Evolutionary conservation across 2,797 vertebrate genomes (phyloP), one percentile per base, ranked within the genome.

Genomic region (Mormyrus proboscirostris): DNA sequence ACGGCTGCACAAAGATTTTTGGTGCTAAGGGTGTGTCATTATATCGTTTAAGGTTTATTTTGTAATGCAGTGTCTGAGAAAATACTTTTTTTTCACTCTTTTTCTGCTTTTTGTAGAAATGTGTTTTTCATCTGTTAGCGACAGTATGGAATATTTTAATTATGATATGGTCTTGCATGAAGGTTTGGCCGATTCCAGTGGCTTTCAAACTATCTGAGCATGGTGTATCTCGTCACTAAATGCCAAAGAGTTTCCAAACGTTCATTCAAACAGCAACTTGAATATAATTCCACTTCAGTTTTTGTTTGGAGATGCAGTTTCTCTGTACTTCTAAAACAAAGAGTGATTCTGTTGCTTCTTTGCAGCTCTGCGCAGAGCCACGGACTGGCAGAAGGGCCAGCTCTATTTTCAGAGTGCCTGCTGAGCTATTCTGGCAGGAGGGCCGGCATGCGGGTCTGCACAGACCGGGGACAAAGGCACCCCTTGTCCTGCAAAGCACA

Each of bases 351-450:
- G 90, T 91, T 62, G 57, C 41, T 88, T 89, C 82, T 88, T 76
- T 65, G 62, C 79, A 76, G n/a, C 86, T 73, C 55, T 44, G 33
- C 33, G n/a, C 49, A 38, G 89, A 3, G 90, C 94, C 88, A 90
- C 91, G 92, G 92, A 90, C 95, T 94, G 94, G 94, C 95, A 92
- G 90, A 90, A 94, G 91, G 93, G 91, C 90, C 93, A 94, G 91
- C 93, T 94, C 94, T 96, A 95, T 96, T 96, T 96, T 95, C 95
- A 95, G 95, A 94, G 93, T 87, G 94, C 94, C 96, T 94, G 95
- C 95, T 96, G 95, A 95, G 96, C 91, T 96, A 95, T 97, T 96
- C 96, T 97, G 94, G 95, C 95, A 95, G 89, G 91, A 93, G 94
- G 92, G 92, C 93, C 91, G 92, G 90, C 69, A 49, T 5, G 88